Evolutionary conservation across 2,113 vertebrate genomes (phyloP), one percentile per base, ranked within the genome.

Genomic region (Otus sunia): DNA sequence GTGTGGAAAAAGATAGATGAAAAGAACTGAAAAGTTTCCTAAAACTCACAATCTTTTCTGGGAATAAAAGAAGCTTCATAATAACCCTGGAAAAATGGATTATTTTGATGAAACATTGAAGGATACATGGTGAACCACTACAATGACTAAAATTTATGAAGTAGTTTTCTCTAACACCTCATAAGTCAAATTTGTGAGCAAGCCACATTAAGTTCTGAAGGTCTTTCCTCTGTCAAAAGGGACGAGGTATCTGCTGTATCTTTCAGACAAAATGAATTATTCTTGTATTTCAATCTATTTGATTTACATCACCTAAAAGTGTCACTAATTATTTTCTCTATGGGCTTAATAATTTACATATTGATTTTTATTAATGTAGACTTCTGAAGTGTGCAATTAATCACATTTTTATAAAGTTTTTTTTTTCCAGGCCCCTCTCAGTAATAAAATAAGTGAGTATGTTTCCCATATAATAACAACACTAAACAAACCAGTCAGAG

Each of bases 291-390:
- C 75, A 86, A 36, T 63, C 73, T 49, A 79, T 52, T 88, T 81
- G 18, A 76, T 75, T 64, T 91, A 87, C 34, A 72, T 36, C 52
- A 90, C 15, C 36, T 32, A 21, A 63, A 97, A 94, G 17, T 43
- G 94, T 63, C 62, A 56, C 30, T 83, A 93, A 96, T 87, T 81
- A 74, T 94, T 95, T 96, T 96, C 20, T 95, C 59, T 56, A 26
- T 88, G 56, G 36, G 7, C 9, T 94, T 90, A 95, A 84, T 94
- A 97, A 95, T 83, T 25, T 58, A 45, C 45, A 41, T 67, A 29
- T 95, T 94, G 41, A 67, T 95, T 96, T 98, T 98, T 96, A 94
- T 91, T 92, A 93, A 94, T 80, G 19, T 18, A 96, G 88, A 93
- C 58, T 26, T 97, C 96, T 97, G 87, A 56, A 82, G 22, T 69